Evolutionary conservation across 2,888 invertebrate genomes (phyloP).

Genomic region (Cataglyphis cursor): DNA sequence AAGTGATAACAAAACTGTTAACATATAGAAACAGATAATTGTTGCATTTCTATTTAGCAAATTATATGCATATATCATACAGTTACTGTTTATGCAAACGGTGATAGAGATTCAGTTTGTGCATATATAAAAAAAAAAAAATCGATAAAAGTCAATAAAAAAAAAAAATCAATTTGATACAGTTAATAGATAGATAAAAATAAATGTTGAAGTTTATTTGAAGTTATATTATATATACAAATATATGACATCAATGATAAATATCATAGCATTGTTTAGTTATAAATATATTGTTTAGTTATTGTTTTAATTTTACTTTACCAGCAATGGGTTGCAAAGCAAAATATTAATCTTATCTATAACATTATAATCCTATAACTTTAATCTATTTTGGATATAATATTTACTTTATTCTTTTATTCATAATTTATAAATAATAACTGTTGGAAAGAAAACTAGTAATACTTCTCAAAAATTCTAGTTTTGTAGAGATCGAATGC

Average conservation of each 20-base stretch:
- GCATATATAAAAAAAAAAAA: not conserved
- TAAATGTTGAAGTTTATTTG: constrained; percentile 5
- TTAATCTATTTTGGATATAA: not conserved
- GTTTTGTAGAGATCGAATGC: not conserved
- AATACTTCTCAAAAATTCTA: not conserved
- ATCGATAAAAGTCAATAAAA: too few relatives aligned
- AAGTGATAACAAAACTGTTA: not conserved
- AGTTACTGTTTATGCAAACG: not conserved
- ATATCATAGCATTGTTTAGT: not conserved
- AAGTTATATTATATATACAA: not conserved
- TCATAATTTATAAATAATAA: not conserved
- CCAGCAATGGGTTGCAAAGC: not conserved
- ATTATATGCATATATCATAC: constrained; percentile 12
- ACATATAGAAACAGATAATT: not conserved
- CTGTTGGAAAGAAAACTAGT: not conserved
- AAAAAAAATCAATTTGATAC: not conserved
- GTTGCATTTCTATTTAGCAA: constrained; percentile 34
- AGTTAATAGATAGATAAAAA: constrained; percentile 16
- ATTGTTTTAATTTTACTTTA: not conserved
- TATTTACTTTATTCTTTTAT: not conserved
- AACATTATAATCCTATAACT: not conserved
- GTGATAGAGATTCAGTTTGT: not conserved
- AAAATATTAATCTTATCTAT: constrained; percentile 7
- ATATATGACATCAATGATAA: not conserved
- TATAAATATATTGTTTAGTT: not conserved